These are phyloP conservation scores for Ichneumoninae sp. DNA, from an alignment of 2,888 invertebrate species.

Conservation along the genomic window DNA sequence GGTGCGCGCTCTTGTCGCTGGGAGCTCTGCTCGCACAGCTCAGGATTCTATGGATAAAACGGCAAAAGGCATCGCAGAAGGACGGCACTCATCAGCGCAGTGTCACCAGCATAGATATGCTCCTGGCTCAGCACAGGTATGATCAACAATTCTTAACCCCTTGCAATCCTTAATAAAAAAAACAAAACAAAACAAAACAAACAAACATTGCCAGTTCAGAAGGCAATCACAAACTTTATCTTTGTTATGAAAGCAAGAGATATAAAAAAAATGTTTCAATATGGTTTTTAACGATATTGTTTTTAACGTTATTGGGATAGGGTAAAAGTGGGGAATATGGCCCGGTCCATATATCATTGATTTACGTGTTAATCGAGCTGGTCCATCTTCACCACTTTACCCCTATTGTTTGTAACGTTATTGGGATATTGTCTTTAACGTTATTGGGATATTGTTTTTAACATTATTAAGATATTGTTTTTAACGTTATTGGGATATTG, in stretches of 20 bases:
- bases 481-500: too few relatives aligned
- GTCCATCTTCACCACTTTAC: too few relatives aligned
- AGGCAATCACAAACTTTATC: not conserved
- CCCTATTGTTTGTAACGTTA: too few relatives aligned
- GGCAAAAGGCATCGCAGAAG: slow-evolving; percentile 85
- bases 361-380: too few relatives aligned
- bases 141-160: not conserved
- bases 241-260: not conserved
- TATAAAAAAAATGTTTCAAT: not conserved
- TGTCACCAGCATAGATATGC: slow-evolving; percentile 86
- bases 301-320: too few relatives aligned
- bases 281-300: too few relatives aligned
- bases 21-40: slow-evolving; percentile 89
- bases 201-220: not conserved
- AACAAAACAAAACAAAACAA: too few relatives aligned
- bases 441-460: too few relatives aligned
- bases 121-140: slow-evolving; percentile 85
- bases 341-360: too few relatives aligned
- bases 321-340: too few relatives aligned
- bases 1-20: slow-evolving; percentile 87
- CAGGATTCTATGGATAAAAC: slow-evolving; percentile 89
- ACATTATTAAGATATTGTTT: too few relatives aligned
- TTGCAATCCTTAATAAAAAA: not conserved
- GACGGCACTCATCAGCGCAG: slow-evolving; percentile 84
- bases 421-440: too few relatives aligned